These are phyloP conservation scores for Dasypolia templi DNA, from an alignment of 2,888 invertebrate species.

Conservation along the genomic window DNA sequence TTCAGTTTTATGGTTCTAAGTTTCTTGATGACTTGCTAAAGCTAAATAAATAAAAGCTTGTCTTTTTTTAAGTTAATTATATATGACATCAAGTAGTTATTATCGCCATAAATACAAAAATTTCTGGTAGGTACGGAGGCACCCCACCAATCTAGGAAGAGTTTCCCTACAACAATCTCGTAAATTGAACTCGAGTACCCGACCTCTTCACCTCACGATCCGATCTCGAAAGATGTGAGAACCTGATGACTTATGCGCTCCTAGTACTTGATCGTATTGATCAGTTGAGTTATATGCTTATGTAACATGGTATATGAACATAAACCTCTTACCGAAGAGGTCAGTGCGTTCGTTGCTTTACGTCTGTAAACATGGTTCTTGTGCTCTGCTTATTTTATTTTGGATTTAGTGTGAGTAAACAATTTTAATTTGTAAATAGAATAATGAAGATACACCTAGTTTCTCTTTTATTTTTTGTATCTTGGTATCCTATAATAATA, in stretches of 20 bases:
- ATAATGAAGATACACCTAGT: background rate
- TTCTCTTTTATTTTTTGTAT: background rate
- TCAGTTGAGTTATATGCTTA: constrained; percentile 44
- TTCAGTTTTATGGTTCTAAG: background rate
- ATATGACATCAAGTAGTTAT: background rate
- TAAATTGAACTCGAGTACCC: constrained; percentile 15
- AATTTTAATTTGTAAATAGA: constrained; percentile 1
- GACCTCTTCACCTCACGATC: constrained; percentile 52
- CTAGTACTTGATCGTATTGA: constrained; percentile 50
- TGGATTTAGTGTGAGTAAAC: constrained; percentile 63
- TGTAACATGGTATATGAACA: constrained; percentile 58
- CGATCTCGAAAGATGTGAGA: constrained; percentile 56
- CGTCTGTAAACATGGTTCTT: constrained; percentile 67
- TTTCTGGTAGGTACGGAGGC: background rate
- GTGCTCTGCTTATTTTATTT: constrained; percentile 58
- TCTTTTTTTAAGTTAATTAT: too few species aligned
- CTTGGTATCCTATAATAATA: background rate
- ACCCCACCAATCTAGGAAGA: constrained; percentile 5
- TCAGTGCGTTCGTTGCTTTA: constrained; percentile 67
- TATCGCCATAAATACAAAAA: background rate
- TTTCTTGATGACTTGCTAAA: background rate
- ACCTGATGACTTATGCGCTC: constrained; percentile 38
- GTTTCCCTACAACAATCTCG: constrained; percentile 19
- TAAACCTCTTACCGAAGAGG: constrained; percentile 24
- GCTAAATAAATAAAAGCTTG: background rate